Evolutionary conservation across 92 coral and sea anemone species (phyloP).

Genomic region (Epizoanthus ramosus): DNA sequence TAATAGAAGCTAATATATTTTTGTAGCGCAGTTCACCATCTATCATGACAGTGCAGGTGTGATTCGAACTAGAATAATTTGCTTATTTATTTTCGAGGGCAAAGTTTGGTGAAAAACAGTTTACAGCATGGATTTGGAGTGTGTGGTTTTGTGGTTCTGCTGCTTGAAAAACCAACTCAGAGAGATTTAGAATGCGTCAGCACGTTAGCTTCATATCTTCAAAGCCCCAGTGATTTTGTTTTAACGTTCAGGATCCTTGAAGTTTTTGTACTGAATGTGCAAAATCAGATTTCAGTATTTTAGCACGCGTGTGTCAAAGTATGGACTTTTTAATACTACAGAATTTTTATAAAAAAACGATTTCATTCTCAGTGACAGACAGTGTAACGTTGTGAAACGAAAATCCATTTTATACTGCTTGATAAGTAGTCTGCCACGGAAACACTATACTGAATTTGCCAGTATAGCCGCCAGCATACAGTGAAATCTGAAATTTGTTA

Average conservation of each 20-base stretch:
- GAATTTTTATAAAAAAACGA: no score
- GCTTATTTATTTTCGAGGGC: background rate
- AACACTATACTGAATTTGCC: no score
- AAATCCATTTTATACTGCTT: background rate
- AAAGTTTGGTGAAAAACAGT: background rate
- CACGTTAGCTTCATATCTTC: background rate
- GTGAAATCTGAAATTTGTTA: no score
- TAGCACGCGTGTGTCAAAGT: no score
- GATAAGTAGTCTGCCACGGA: no score
- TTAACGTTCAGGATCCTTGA: background rate
- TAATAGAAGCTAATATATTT: no score
- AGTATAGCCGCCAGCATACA: no score
- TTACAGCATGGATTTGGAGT: background rate
- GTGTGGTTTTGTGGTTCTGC: conserved; percentile 3
- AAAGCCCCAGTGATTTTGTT: background rate
- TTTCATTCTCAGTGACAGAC: background rate
- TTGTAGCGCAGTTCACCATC: no score
- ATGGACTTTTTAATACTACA: no score
- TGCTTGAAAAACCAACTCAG: background rate
- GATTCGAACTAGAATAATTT: background rate
- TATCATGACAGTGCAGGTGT: no score
- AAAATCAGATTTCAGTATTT: background rate
- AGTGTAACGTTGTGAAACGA: background rate
- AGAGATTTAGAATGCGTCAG: background rate
- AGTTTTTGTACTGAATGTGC: background rate